Conservation (phyloP, 2,888 invertebrate genomes). For the Notodonta ziczac region DNA sequence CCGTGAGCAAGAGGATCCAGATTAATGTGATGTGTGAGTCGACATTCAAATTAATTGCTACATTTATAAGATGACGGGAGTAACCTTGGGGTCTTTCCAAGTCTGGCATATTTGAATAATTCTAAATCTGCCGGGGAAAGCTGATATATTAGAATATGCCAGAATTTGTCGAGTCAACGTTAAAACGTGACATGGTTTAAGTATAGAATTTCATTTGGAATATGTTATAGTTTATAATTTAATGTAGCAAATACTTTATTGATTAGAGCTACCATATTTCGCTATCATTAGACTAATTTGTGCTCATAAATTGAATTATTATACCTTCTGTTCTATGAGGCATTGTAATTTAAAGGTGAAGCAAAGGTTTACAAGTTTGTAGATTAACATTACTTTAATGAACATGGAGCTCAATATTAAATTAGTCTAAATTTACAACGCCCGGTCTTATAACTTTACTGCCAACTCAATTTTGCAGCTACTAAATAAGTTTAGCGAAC, state of each 20-base stretch:
- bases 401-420: no score
- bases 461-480: background rate
- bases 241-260: no score
- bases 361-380: no score
- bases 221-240: no score
- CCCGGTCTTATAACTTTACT: background rate
- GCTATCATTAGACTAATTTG: no score
- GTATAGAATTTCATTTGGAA: background rate
- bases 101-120: slow-evolving; percentile 13
- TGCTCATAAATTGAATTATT: no score
- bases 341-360: no score
- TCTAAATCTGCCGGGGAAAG: slow-evolving; percentile 16
- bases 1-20: slow-evolving; percentile 77
- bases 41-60: slow-evolving; percentile 29
- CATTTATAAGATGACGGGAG: slow-evolving; percentile 21
- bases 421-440: background rate
- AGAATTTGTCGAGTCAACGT: background rate
- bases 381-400: no score
- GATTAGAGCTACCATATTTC: no score
- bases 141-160: slow-evolving; percentile 11
- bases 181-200: background rate
- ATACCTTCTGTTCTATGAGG: no score
- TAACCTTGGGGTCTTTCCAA: background rate
- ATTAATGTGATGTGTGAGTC: slow-evolving; percentile 80
- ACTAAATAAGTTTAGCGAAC: slow-evolving; percentile 1